Percentiles rank a stretch among this genome's conserved stretches.
Evolutionary conservation across 2,797 vertebrate genomes (phyloP).

Genomic region (Agapornis canus): DNA sequence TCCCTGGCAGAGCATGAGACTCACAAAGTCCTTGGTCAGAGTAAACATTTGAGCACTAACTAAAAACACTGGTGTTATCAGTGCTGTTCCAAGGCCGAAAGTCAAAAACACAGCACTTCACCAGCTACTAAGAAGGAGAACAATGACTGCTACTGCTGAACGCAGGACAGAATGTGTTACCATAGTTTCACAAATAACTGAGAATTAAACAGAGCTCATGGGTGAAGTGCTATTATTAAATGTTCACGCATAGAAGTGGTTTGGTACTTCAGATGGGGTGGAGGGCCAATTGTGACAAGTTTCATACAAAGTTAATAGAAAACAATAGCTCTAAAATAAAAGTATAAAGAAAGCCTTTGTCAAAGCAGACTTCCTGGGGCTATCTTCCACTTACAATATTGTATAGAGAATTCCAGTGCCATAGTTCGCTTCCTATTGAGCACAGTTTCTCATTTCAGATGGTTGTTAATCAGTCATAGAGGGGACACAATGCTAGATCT

Average conservation of each 20-base stretch:
- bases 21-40: too few relatives aligned
- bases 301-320: background rate
- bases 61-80: too few relatives aligned
- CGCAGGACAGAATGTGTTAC: background rate
- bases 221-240: background rate
- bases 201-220: background rate
- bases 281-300: background rate
- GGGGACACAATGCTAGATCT: background rate
- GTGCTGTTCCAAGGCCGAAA: too few relatives aligned
- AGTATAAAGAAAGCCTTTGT: background rate
- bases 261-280: background rate
- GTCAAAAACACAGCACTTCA: too few relatives aligned
- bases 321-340: background rate
- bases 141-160: too few relatives aligned
- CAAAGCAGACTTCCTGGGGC: background rate
- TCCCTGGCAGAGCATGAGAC: too few relatives aligned
- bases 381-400: background rate
- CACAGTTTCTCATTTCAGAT: background rate
- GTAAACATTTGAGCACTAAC: too few relatives aligned
- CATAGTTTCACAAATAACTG: background rate
- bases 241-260: background rate
- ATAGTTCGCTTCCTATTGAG: background rate
- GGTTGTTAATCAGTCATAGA: background rate
- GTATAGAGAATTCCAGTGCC: background rate
- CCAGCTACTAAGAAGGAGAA: too few relatives aligned